A percentile compares a stretch with the other conserved stretches of the same genome.
Conservation (phyloP, 2,888 invertebrate genomes). For the Tanaodytes sp. region DNA sequence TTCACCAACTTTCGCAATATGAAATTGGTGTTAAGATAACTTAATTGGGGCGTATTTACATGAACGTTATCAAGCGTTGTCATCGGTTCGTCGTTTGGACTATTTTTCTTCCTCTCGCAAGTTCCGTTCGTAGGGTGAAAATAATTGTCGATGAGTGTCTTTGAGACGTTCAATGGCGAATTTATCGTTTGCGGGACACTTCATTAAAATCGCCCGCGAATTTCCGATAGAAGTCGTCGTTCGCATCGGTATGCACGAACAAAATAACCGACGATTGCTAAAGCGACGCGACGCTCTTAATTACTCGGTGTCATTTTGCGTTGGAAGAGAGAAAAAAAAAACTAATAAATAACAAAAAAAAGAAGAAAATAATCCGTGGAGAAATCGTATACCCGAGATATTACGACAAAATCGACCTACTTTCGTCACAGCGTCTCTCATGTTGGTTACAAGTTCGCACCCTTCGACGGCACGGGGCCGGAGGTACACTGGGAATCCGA, state of each 20-base stretch:
- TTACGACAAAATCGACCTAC: conserved; percentile 23
- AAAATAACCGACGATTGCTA: not conserved
- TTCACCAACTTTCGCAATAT: too few relatives aligned
- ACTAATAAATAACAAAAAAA: not conserved
- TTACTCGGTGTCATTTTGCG: conserved; percentile 29
- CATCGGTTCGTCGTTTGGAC: too few relatives aligned
- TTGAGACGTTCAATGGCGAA: not conserved
- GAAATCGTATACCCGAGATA: not conserved
- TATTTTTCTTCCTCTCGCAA: too few relatives aligned
- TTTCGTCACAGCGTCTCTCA: conserved; percentile 3
- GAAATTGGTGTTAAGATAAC: too few relatives aligned
- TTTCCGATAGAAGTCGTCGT: too few relatives aligned
- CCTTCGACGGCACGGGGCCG: too few relatives aligned
- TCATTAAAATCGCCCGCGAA: conserved; percentile 27
- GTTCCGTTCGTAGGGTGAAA: too few relatives aligned
- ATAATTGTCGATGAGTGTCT: too few relatives aligned
- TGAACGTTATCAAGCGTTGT: too few relatives aligned
- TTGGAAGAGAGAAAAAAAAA: conserved; percentile 7
- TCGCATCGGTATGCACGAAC: conserved; percentile 5
- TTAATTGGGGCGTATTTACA: too few relatives aligned
- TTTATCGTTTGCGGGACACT: conserved; percentile 15
- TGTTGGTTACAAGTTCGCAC: conserved; percentile 10
- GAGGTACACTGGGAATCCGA: too few relatives aligned
- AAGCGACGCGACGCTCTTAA: conserved; percentile 15
- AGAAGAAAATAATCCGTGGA: not conserved